Percentiles rank a stretch among this genome's conserved stretches.
Evolutionary conservation across 2,888 invertebrate genomes (phyloP).

Genomic region (Andrena flavipes): DNA sequence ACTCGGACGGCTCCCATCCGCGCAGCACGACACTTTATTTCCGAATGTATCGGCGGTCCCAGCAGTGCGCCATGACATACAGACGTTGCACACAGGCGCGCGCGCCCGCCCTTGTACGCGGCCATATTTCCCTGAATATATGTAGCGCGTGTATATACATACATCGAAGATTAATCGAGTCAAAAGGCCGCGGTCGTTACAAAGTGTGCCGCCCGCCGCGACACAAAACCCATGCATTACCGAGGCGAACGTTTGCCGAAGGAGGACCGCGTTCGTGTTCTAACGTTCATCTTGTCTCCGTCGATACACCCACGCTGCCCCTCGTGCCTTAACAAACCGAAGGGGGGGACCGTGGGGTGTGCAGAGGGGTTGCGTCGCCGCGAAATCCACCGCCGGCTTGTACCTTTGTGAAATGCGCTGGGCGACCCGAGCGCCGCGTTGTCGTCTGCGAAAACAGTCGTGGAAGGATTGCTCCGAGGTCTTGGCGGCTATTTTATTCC

Average conservation of each 20-base stretch:
- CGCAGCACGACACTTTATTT: conserved; percentile 81
- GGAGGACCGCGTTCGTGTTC: conserved; percentile 76
- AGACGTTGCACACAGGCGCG: conserved; percentile 51
- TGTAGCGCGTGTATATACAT: conserved; percentile 63
- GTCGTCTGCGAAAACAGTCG: conserved; percentile 6
- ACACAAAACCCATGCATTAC: conserved; percentile 82
- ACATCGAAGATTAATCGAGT: conserved; percentile 85
- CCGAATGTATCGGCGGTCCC: conserved; percentile 80
- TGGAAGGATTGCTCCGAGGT: not conserved
- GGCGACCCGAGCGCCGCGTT: conserved; percentile 4
- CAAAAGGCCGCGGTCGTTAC: conserved; percentile 84
- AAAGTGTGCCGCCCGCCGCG: conserved; percentile 84
- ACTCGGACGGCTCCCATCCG: conserved; percentile 60
- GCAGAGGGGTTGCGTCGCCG: conserved; percentile 55
- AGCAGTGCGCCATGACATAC: conserved; percentile 67
- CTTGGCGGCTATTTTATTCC: conserved; percentile 15
- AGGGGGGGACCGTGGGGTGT: conserved; percentile 29
- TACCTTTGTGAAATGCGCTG: conserved; percentile 13
- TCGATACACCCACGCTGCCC: conserved; percentile 78
- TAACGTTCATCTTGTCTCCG: conserved; percentile 79
- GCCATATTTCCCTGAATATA: conserved; percentile 49
- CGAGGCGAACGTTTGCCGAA: conserved; percentile 69
- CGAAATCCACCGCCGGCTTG: conserved; percentile 16
- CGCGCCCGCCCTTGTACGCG: conserved; percentile 37
- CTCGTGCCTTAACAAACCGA: conserved; percentile 53